These are phyloP conservation scores for Pseudococcus jackbeardsleyi DNA, from an alignment of 2,888 invertebrate genomes.

Conservation along the genomic window DNA sequence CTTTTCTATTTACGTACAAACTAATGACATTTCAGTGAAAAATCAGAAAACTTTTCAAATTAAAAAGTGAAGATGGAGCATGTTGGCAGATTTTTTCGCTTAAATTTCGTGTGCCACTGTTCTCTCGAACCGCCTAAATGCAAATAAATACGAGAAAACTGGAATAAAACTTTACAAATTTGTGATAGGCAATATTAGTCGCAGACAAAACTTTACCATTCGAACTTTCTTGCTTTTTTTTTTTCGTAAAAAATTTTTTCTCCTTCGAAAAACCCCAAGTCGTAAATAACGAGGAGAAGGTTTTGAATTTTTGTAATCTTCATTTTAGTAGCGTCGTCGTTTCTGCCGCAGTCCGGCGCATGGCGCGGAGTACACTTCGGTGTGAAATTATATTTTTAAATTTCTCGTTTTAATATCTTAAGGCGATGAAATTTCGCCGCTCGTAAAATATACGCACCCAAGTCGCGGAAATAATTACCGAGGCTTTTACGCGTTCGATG, in stretches of 20 bases:
- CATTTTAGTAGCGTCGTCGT: not conserved
- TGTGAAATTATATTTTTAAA: conserved; percentile 14
- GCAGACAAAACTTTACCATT: conserved; percentile 50
- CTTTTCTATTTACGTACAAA: conserved; percentile 46
- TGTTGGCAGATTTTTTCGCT: conserved; percentile 31
- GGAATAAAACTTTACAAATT: conserved; percentile 38
- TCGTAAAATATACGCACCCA: not conserved
- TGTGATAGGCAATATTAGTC: conserved; percentile 44
- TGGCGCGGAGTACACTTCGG: not conserved
- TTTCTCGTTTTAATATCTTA: not conserved
- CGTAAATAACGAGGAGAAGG: conserved; percentile 31
- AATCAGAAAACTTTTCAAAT: conserved; percentile 56
- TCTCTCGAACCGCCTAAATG: conserved; percentile 34
- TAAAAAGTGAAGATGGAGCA: conserved; percentile 41
- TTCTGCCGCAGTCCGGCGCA: not conserved
- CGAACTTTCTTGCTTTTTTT: conserved; percentile 7
- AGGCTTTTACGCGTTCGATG: conserved; percentile 2
- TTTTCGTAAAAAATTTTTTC: conserved; percentile 18
- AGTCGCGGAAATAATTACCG: not conserved
- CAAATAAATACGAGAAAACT: conserved; percentile 40
- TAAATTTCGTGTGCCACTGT: conserved; percentile 26
- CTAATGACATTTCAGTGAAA: conserved; percentile 52
- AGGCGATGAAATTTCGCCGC: conserved; percentile 1
- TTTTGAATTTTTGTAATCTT: conserved; percentile 39
- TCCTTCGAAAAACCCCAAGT: conserved; percentile 17